A percentile compares a stretch with the other conserved stretches of the same genome.
phyloP scores from a whole-genome alignment of 2,797 vertebrate species.

The Xerus rutilus region DNA sequence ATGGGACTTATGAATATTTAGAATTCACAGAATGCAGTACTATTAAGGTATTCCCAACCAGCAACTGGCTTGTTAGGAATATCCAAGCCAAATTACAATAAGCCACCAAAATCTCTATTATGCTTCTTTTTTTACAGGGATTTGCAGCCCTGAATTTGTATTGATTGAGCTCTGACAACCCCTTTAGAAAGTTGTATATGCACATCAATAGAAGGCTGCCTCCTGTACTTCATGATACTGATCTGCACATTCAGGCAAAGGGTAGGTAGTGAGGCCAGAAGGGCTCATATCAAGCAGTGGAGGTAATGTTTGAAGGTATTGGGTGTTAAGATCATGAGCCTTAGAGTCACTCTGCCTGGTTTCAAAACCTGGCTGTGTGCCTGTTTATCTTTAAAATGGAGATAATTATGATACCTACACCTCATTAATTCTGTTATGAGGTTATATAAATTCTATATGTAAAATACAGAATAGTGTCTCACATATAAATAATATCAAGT shows the following conservation, averaged over 20 bases:
- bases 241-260: background rate
- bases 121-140: background rate
- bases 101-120: background rate
- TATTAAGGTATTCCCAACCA: background rate
- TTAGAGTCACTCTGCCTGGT: background rate
- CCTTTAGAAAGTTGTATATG: constrained; percentile 3
- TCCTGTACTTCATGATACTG: background rate
- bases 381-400: background rate
- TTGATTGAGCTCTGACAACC: background rate
- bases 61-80: background rate
- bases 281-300: background rate
- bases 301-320: background rate
- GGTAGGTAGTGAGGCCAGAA: background rate
- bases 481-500: background rate
- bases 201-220: background rate
- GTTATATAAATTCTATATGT: background rate
- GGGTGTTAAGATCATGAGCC: background rate
- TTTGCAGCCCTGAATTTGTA: background rate
- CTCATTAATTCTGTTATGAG: background rate
- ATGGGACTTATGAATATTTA: background rate
- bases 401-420: background rate
- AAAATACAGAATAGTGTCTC: background rate
- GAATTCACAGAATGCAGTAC: background rate
- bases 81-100: background rate
- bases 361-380: background rate